Base-by-base conservation (phyloP, 2,797 vertebrate genomes). In the Chaetophractus vellerosus region DNA sequence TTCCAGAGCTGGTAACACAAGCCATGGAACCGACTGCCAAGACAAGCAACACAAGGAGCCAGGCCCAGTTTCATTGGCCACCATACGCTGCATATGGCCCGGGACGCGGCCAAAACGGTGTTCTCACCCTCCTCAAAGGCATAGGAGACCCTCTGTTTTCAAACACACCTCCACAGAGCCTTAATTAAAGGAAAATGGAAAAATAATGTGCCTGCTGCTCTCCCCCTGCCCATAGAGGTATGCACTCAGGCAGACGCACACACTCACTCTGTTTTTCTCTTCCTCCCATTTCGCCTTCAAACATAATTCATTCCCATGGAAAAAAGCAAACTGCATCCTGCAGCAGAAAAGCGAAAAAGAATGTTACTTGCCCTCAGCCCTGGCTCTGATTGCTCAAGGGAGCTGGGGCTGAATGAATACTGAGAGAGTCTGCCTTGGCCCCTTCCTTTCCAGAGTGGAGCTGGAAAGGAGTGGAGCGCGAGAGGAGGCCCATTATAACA, bases 101-200 rank as follows among this genome's bases (percentile, higher is more conserved):
- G 93, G 98, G 98, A 98, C 96, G 97, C 98, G 98, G 98, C 98
- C 98, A 98, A 98, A 98, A 96, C 97, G 97, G 97, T 98, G 98
- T 98, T 98, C 98, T 98, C 98, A 98, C 98, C 98, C 98, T 98
- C 98, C 98, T 98, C 98, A 98, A 98, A 98, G 98, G 98, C 98
- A 98, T 97, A 98, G 98, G 98, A 98, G 98, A 98, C 98, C 98
- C 98, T 98, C 98, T 98, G 98, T 98, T 98, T 98, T 98, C 98
- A 98, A 98, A 98, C 98, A 98, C 98, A 98, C 98, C 98, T 98
- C 98, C 98, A 98, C 98, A 98, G 98, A 98, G 98, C 98, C 98
- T 98, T 98, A 98, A 98, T 98, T 98, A 98, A 98, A 98, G 97
- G 98, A 98, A 98, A 98, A 98, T 98, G 98, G 98, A 98, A 98